Base-by-base conservation (phyloP, 2,888 invertebrate genomes). In the Dryobotodes eremita region DNA sequence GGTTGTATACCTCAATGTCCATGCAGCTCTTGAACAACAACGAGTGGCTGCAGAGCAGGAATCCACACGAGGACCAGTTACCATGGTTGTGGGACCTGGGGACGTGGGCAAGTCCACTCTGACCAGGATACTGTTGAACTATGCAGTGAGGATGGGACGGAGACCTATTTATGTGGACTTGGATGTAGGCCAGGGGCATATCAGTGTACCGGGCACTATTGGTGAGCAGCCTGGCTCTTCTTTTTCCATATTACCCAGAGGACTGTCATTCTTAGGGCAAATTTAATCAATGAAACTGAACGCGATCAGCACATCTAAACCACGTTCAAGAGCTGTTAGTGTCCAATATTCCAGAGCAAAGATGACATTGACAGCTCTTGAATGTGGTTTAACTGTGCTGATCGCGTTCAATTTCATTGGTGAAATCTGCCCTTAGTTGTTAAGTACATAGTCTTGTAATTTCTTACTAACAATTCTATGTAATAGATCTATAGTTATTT, bases 51-150 rank as follows among this genome's bases (percentile, higher is more conserved):
- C 99, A 0, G 99, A 99, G 88, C 98, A 98, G 89, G 97, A 97
- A 62, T 97, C 97, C 83, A 97, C 97, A 5, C 97, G 98, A 84
- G 99, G 99, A 0, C 99, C 99, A 0, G 98, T 98, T 55, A 98
- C 98, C 0, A 98, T 99, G 98, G 96, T 99, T 1, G 99, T 99
- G 0, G 99, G 99, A 0, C 99, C 99, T 0, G 98, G 98, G 61
- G 99, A 99, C 94, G 99, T 99, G 2, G 99, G 99, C 31, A 99
- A 99, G 95, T 99, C 99, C 0, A 99, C 99, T 0, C 94, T 99
- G 3, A 98, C 98, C 77, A 97, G 98, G 83, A 97, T 99, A 85
- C 96, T 99, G 11, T 96, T 99, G 0, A 99, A 99, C 95, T 99
- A 99, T 94, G 99, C 99, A 0, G 99, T 99, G 0, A 97, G 99